Base-by-base conservation (phyloP, 2,113 vertebrate genomes). In the Puffinus mauretanicus region DNA sequence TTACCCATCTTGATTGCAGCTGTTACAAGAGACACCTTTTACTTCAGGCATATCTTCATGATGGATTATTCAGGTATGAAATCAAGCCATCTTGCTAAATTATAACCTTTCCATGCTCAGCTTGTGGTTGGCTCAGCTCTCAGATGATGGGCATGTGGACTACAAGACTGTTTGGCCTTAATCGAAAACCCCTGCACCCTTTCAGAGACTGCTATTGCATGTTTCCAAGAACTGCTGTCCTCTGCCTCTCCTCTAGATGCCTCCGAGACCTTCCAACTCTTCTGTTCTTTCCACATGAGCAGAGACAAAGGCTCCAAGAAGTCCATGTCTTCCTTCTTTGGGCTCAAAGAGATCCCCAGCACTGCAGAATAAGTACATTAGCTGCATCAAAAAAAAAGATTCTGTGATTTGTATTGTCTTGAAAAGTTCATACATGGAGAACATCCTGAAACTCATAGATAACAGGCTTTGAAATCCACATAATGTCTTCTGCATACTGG, bases 171-270 rank as follows among this genome's bases (percentile, higher is more conserved):
- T 57, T 90, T 49, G 25, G 4, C 14, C 66, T 82, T 44, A 65
- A 49, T 7, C 2, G 6, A 88, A 87, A n/a, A 0, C 3, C 2
- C 16, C 15, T 38, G 10, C 26, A 90, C 1, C 5, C 10, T 82
- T 82, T 80, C 54, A 82, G 58, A 81, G 25, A 52, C 10, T 69
- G 24, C 5, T 30, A 4, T 17, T 15, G 34, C 9, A 49, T 2
- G 1, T 81, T 90, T 78, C 30, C 60, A 66, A 44, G 25, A 86
- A 17, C 16, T 78, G 8, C 19, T 88, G 16, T 75, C 47, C 10
- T 79, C 46, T 9, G 0, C 20, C 11, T 76, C 75, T 85, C 58
- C 42, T 72, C 15, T 66, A 67, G 49, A 64, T 65, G 49, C 30
- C 30, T 88, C 54, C 82, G 66, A 77, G 21, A 69, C 7, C 13